phyloP scores from a whole-genome alignment of 2,113 vertebrate species.

The Coracopsis vasa region DNA sequence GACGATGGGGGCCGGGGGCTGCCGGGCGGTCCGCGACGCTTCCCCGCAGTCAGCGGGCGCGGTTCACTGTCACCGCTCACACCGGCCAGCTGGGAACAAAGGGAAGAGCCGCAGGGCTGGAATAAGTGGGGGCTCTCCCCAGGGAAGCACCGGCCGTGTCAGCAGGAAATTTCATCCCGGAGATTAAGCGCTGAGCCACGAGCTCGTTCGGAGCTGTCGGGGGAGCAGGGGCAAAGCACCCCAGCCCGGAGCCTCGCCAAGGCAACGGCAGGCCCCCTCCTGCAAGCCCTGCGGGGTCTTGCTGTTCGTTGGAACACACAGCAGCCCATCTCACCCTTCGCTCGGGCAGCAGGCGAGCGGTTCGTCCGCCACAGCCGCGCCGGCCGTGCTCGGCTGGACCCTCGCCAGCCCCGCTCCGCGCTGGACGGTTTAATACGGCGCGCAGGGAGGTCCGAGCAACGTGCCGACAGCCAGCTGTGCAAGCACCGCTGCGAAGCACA shows the following conservation, averaged over 20 bases:
- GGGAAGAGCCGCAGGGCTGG: neutral
- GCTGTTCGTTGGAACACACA: neutral
- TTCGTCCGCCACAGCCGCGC: neutral
- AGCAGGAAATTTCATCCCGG: slow-evolving; percentile 45
- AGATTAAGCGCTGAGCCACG: slow-evolving; percentile 29
- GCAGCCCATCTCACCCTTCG: neutral
- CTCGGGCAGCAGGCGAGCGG: neutral
- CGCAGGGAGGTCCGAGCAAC: neutral
- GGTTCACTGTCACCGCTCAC: neutral
- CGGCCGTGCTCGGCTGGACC: neutral
- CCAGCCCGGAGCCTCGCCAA: neutral
- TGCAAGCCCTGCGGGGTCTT: neutral
- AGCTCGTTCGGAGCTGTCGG: neutral
- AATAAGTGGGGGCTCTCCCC: neutral
- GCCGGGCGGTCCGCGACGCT: neutral
- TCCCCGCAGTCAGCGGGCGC: too few species aligned
- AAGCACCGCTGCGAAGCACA: neutral
- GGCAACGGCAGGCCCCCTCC: neutral
- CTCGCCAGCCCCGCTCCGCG: neutral
- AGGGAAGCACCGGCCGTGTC: neutral
- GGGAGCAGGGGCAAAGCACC: neutral
- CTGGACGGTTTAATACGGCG: fast-evolving
- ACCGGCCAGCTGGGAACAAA: neutral
- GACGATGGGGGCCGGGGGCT: neutral
- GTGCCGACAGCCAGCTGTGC: neutral